Percentiles rank a stretch among this genome's conserved stretches.
Evolutionary conservation across 2,888 invertebrate genomes (phyloP).

Genomic region (Latrodectus hesperus): DNA sequence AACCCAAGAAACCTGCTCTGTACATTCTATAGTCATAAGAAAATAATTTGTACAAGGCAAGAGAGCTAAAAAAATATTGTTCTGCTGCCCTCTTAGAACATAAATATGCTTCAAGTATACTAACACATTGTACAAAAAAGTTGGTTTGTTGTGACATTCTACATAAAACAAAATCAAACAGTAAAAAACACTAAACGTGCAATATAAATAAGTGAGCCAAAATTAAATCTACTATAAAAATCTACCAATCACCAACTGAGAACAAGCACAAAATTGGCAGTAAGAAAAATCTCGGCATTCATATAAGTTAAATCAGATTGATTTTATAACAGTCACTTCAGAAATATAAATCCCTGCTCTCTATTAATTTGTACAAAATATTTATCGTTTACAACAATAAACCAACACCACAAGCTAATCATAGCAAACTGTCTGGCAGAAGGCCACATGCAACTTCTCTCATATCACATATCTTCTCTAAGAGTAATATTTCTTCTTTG

Average conservation of each 20-base stretch:
- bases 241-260: slow-evolving; percentile 56
- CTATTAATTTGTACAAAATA: slow-evolving; percentile 66
- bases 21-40: slow-evolving; percentile 55
- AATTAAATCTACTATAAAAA: slow-evolving; percentile 58
- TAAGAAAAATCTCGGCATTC: slow-evolving; percentile 61
- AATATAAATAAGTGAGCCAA: slow-evolving; percentile 69
- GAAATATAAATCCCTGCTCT: slow-evolving; percentile 48
- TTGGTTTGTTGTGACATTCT: slow-evolving; percentile 13
- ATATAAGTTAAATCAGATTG: slow-evolving; percentile 51
- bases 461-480: slow-evolving; percentile 65
- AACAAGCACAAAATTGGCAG: slow-evolving; percentile 69
- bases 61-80: slow-evolving; percentile 61
- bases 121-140: slow-evolving; percentile 21
- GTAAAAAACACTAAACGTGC: slow-evolving; percentile 66
- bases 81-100: slow-evolving; percentile 11
- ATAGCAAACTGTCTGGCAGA: slow-evolving; percentile 19
- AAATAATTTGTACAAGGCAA: slow-evolving; percentile 67
- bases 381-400: slow-evolving; percentile 44
- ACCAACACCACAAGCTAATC: slow-evolving; percentile 57
- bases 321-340: slow-evolving; percentile 42
- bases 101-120: background rate
- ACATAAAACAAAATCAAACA: slow-evolving; percentile 55
- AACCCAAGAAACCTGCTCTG: slow-evolving; percentile 60
- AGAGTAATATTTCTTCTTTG: background rate
- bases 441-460: slow-evolving; percentile 12